Conservation (phyloP, 92 coral and sea anemone genomes). For the Palythoa caribaeorum region DNA sequence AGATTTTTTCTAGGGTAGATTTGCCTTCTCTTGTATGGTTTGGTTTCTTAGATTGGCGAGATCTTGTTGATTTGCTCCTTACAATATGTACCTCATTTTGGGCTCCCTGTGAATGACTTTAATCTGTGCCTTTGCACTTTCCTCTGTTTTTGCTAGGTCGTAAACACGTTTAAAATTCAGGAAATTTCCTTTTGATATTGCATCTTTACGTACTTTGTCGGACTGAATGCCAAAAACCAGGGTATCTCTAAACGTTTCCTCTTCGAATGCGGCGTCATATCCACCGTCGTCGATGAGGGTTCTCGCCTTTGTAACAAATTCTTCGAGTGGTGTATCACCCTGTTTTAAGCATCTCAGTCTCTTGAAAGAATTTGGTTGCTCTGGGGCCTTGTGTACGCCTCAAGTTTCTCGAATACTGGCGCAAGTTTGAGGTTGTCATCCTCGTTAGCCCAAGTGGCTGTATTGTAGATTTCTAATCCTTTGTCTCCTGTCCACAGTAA, state of each 20-base stretch:
- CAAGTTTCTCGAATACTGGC: constrained; percentile 54
- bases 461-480: constrained; percentile 67
- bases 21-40: too few species aligned
- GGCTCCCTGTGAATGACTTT: constrained; percentile 48
- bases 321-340: constrained; percentile 63
- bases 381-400: constrained; percentile 62
- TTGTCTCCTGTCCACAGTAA: constrained; percentile 70
- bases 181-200: too few species aligned
- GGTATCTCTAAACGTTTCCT: constrained; percentile 57
- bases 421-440: constrained; percentile 44
- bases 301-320: constrained; percentile 62
- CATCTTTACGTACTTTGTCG: too few species aligned
- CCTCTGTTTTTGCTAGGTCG: constrained; percentile 74
- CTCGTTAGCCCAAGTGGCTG: constrained; percentile 55
- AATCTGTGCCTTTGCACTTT: constrained; percentile 63
- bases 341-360: constrained; percentile 69
- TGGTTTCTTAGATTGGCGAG: background rate
- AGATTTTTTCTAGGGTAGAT: background rate
- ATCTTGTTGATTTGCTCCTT: constrained; percentile 36
- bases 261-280: constrained; percentile 56
- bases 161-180: too few species aligned
- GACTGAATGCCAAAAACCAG: constrained; percentile 66
- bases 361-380: constrained; percentile 67
- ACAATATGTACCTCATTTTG: constrained; percentile 23
- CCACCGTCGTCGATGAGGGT: constrained; percentile 62